A percentile compares a stretch with the other conserved stretches of the same genome.
Evolutionary conservation across 2,113 vertebrate genomes (phyloP).

Genomic region (Ammodytes marinus): DNA sequence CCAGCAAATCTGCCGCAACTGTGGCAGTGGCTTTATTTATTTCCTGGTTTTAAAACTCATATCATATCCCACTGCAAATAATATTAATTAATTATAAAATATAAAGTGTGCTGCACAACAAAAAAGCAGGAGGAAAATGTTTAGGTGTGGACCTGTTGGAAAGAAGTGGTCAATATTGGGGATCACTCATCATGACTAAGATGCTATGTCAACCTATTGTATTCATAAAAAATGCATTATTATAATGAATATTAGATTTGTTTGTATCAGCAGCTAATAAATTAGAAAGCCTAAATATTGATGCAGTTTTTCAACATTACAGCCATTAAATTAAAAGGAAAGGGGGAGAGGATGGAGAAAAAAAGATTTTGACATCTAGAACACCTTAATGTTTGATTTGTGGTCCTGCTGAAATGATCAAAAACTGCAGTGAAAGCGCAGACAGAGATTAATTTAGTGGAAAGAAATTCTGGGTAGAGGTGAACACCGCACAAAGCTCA

Average conservation of each 20-base stretch:
- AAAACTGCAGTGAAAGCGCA: slow-evolving; percentile 25
- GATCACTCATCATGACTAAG: slow-evolving; percentile 32
- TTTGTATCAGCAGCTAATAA: slow-evolving; percentile 39
- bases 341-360: neutral
- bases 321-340: neutral
- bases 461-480: slow-evolving; percentile 53
- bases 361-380: neutral
- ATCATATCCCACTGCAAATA: slow-evolving; percentile 68
- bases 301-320: neutral
- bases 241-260: slow-evolving; percentile 44
- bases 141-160: slow-evolving; percentile 3
- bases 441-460: slow-evolving; percentile 49
- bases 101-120: slow-evolving; percentile 32
- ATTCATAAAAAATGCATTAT: slow-evolving; percentile 52
- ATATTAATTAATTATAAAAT: slow-evolving; percentile 73
- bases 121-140: neutral
- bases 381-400: slow-evolving; percentile 1
- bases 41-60: slow-evolving; percentile 56
- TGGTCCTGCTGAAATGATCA: slow-evolving; percentile 30
- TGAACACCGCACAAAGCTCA: slow-evolving; percentile 37
- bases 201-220: slow-evolving; percentile 25
- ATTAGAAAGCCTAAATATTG: slow-evolving; percentile 1
- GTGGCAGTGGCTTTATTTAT: slow-evolving; percentile 68
- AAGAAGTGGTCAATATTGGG: neutral
- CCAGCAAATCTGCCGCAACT: slow-evolving; percentile 70